phyloP scores from a whole-genome alignment of 2,797 vertebrate species.

The Bovichtus diacanthus region DNA sequence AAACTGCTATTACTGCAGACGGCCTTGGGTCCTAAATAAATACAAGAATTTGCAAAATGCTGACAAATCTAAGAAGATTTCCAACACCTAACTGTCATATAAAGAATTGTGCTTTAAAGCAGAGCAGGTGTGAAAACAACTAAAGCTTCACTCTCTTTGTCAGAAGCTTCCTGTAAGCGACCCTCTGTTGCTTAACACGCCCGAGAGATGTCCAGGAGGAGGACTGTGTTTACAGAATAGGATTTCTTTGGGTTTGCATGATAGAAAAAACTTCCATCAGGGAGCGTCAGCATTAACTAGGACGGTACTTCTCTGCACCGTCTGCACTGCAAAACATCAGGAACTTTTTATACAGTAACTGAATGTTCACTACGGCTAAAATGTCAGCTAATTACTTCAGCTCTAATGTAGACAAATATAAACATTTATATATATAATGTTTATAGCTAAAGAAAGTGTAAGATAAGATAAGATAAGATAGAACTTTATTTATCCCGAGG shows the following conservation, averaged over 20 bases:
- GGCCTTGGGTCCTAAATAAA: neutral
- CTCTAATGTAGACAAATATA: neutral
- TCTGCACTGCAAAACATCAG: too few species aligned
- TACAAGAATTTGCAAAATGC: neutral
- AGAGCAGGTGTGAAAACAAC: constrained; percentile 11
- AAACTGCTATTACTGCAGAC: neutral
- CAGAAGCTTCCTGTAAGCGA: constrained; percentile 39
- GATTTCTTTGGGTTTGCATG: neutral
- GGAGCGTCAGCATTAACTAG: neutral
- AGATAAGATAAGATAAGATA: too few species aligned
- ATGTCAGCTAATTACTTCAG: too few species aligned
- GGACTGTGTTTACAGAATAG: neutral
- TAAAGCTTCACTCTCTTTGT: constrained; percentile 41
- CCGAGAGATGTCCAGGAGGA: neutral
- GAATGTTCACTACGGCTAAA: too few species aligned
- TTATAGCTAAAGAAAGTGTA: neutral
- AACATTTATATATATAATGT: too few species aligned
- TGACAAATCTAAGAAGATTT: neutral
- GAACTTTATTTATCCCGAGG: too few species aligned
- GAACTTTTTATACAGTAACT: too few species aligned
- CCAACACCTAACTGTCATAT: neutral
- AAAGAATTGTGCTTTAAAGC: neutral
- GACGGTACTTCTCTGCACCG: neutral
- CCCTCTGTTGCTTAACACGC: constrained; percentile 53
- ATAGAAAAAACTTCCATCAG: neutral